A percentile compares a stretch with the other conserved stretches of the same genome.
Evolutionary conservation across 1,140 invertebrate species (phyloP).

Genomic region (Helicoverpa zea): DNA sequence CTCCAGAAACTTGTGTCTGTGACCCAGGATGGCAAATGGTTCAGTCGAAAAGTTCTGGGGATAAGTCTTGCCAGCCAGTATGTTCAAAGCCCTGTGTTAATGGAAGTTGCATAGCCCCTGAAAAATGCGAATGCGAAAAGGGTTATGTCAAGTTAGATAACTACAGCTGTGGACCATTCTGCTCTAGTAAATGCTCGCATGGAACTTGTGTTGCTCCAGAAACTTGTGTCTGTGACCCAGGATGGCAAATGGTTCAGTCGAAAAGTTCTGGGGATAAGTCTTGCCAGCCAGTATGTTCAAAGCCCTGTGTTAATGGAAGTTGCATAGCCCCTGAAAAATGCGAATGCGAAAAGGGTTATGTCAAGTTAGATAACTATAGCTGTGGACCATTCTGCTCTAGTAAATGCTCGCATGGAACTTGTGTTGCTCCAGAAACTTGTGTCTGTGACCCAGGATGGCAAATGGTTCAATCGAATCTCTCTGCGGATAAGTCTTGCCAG

Average conservation of each 20-base stretch:
- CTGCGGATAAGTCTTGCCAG: background rate
- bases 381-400: conserved; percentile 63
- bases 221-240: background rate
- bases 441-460: background rate
- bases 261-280: background rate
- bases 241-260: background rate
- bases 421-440: background rate
- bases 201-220: background rate
- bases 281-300: background rate
- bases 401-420: conserved; percentile 75
- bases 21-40: conserved; percentile 22
- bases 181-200: background rate
- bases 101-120: conserved; percentile 40
- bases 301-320: conserved; percentile 47
- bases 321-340: conserved; percentile 53
- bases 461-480: background rate
- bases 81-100: conserved; percentile 51
- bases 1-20: conserved; percentile 2
- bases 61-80: background rate
- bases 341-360: conserved; percentile 50
- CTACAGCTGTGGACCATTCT: background rate
- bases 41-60: too few relatives aligned
- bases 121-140: conserved; percentile 51
- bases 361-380: conserved; percentile 36
- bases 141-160: conserved; percentile 47